These are phyloP conservation scores for Halichoeres trimaculatus DNA, from an alignment of 2,113 vertebrate genomes.

Conservation along the genomic window DNA sequence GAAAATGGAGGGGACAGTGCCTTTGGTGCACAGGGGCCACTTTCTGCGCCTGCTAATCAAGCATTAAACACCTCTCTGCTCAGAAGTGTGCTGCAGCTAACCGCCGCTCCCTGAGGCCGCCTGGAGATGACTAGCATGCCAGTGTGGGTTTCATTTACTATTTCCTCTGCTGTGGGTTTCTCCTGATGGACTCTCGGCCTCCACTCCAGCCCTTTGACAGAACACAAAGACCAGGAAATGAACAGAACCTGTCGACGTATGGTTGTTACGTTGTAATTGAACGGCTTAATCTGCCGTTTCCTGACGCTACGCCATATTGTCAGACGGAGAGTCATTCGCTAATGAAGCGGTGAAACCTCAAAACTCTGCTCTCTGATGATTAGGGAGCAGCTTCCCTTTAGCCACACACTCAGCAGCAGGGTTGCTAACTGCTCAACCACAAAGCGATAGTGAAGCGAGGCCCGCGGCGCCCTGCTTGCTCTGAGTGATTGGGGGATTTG, in stretches of 20 bases:
- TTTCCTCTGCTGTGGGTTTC: conserved; percentile 21
- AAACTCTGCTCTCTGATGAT: conserved; percentile 3
- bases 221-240: conserved; percentile 16
- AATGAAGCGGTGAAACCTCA: conserved; percentile 35
- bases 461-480: not conserved
- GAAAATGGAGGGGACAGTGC: conserved; percentile 44
- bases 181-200: conserved; percentile 12
- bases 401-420: not conserved
- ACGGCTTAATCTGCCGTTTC: conserved; percentile 29
- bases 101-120: conserved; percentile 36
- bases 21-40: conserved; percentile 29
- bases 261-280: conserved; percentile 31
- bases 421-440: conserved; percentile 21
- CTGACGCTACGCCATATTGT: conserved; percentile 17
- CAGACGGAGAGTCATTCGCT: conserved; percentile 26
- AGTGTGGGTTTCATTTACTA: conserved; percentile 24
- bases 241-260: not conserved
- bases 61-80: conserved; percentile 56
- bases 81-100: conserved; percentile 37
- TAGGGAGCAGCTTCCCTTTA: conserved; percentile 6
- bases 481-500: conserved; percentile 5
- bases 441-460: conserved; percentile 7
- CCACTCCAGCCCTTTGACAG: not conserved
- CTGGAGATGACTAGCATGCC: conserved; percentile 30
- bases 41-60: conserved; percentile 55